These are phyloP conservation scores for Myotis davidii DNA, from an alignment of 2,113 vertebrate species.

Conservation along the genomic window DNA sequence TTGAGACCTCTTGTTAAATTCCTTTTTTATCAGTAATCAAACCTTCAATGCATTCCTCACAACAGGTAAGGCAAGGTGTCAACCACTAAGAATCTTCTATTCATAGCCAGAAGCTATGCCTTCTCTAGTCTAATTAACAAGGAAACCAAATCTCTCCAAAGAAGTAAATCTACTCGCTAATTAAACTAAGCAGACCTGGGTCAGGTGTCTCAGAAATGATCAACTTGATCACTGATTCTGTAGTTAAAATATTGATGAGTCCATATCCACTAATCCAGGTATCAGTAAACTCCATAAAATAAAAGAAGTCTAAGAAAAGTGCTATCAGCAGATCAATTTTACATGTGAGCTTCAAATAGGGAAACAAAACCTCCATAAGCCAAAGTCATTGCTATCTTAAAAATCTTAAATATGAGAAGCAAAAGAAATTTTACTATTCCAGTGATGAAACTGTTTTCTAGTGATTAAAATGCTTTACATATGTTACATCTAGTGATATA, in stretches of 20 bases:
- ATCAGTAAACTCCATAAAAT: slow-evolving; percentile 45
- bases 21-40: slow-evolving; percentile 66
- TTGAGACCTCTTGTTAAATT: slow-evolving; percentile 39
- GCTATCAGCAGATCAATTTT: neutral
- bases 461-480: neutral
- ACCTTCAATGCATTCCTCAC: slow-evolving; percentile 66
- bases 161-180: slow-evolving; percentile 54
- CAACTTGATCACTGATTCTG: slow-evolving; percentile 44
- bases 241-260: slow-evolving; percentile 50
- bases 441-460: slow-evolving; percentile 35
- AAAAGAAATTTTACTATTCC: neutral
- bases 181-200: slow-evolving; percentile 61
- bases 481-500: slow-evolving; percentile 1
- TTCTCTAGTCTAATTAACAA: slow-evolving; percentile 33
- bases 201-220: slow-evolving; percentile 51
- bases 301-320: neutral
- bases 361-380: neutral
- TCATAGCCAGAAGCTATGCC: slow-evolving; percentile 58
- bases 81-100: slow-evolving; percentile 38
- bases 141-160: slow-evolving; percentile 64
- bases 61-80: slow-evolving; percentile 63
- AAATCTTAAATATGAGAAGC: neutral
- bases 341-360: neutral
- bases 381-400: neutral
- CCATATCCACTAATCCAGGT: neutral